Evolutionary conservation across 2,113 vertebrate species (phyloP), one percentile per base, ranked within the genome.

Genomic region (Atractosteus spatula): DNA sequence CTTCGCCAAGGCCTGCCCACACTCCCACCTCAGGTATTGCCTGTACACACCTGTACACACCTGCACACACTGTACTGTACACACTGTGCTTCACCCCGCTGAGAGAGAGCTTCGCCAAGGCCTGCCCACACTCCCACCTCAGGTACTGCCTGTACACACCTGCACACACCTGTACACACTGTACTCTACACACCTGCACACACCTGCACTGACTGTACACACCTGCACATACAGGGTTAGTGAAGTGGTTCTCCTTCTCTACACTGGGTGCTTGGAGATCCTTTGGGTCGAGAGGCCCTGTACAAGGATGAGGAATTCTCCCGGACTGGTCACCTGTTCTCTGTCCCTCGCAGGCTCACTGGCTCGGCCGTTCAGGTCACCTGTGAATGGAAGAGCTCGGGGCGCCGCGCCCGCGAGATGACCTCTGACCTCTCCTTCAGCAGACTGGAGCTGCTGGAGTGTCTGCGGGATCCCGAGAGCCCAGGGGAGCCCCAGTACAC

Each of bases 381-480:
- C 10, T 94, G 89, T 80, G 94, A 96, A 81, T 92, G 92, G 81
- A 86, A 87, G 3, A 91, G 90, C 6, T 81, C 88, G 0, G 86
- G 88, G 6, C 69, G 79, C 7, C 76, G 81, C 72, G 78, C 66
- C 61, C 87, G 86, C 41, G 79, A 89, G 0, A 73, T 88, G 78
- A 91, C 86, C 72, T 88, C 91, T 0, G 94, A 96, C n/a, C 70
- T 94, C 51, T 91, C 85, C 80, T 95, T 95, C 7, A 95, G 95
- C 77, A 90, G 91, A 75, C 88, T 97, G 71, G 96, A 97, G 76
- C 84, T 96, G 79, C 82, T 96, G 17, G 96, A 96, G 82, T 95
- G 93, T 69, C 83, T 97, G 42, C 95, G 93, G 93, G 87, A 90
- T 41, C 73, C 55, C 43, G 68, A 59, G 0, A 12, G 13, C 7